Conservation (phyloP, 1,140 invertebrate species). For the Tetranychus urticae region DNA sequence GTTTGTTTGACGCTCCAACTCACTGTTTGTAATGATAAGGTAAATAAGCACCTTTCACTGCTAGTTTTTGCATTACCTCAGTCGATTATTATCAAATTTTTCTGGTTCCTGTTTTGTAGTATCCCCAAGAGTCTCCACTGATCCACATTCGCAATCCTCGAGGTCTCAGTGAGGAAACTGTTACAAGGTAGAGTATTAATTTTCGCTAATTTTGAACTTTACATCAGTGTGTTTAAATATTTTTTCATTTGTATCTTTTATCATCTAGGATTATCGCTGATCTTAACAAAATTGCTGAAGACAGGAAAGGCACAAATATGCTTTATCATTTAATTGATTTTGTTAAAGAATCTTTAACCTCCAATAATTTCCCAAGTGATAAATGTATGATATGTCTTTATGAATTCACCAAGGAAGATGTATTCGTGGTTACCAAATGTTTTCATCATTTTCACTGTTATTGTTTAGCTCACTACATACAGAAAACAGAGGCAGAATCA, state of each 20-base stretch:
- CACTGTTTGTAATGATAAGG: neutral
- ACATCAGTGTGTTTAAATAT: too few relatives aligned
- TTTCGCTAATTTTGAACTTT: neutral
- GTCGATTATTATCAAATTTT: too few relatives aligned
- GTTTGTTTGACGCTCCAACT: neutral
- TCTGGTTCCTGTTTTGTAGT: neutral
- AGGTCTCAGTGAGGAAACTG: neutral
- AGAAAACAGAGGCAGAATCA: neutral
- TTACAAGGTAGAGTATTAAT: neutral
- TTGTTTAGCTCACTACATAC: constrained; percentile 2
- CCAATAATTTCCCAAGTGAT: neutral
- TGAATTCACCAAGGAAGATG: constrained; percentile 1
- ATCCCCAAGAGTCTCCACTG: neutral
- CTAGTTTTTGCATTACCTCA: neutral
- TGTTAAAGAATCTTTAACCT: neutral
- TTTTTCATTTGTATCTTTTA: neutral
- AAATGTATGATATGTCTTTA: constrained; percentile 3
- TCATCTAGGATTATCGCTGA: neutral
- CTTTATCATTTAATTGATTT: neutral
- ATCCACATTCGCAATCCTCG: neutral
- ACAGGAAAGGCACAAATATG: neutral
- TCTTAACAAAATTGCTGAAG: neutral
- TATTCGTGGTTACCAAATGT: neutral
- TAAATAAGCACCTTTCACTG: neutral
- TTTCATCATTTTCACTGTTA: constrained; percentile 4